Conservation (phyloP, 2,888 invertebrate species). For the Norana najaformis region DNA sequence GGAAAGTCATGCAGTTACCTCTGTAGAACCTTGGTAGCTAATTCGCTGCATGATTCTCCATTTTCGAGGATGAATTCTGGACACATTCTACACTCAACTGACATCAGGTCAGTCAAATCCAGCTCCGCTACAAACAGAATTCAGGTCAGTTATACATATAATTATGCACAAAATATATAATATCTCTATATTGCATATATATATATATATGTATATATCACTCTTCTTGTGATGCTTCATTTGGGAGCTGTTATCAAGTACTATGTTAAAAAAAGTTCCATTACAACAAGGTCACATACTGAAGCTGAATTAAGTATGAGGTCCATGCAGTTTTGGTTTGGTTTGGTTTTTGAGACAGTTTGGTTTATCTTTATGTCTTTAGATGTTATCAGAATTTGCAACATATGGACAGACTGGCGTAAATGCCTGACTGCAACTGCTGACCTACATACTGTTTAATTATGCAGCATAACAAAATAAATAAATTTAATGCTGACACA, state of each 20-base stretch:
- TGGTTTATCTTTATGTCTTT: too few relatives aligned
- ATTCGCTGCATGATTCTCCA: neutral
- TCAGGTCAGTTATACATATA: neutral
- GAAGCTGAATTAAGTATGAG: neutral
- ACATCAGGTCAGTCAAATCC: neutral
- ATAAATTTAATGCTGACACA: too few relatives aligned
- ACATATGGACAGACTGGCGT: neutral
- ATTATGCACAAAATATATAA: too few relatives aligned
- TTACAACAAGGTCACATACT: neutral
- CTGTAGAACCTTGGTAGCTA: neutral
- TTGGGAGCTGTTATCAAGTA: too few relatives aligned
- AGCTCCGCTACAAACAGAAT: conserved; percentile 7
- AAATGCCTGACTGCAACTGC: neutral
- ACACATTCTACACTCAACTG: conserved; percentile 13
- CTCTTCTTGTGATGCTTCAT: neutral
- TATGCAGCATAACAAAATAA: neutral
- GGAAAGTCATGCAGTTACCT: neutral
- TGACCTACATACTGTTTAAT: neutral
- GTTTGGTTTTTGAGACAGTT: too few relatives aligned
- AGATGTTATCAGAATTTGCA: neutral
- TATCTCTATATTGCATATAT: too few relatives aligned
- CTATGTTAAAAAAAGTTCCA: neutral
- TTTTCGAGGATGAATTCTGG: neutral
- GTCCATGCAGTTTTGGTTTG: too few relatives aligned
- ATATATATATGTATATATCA: too few relatives aligned